phyloP scores from a whole-genome alignment of 2,797 vertebrate genomes.

The Chaetophractus vellerosus region DNA sequence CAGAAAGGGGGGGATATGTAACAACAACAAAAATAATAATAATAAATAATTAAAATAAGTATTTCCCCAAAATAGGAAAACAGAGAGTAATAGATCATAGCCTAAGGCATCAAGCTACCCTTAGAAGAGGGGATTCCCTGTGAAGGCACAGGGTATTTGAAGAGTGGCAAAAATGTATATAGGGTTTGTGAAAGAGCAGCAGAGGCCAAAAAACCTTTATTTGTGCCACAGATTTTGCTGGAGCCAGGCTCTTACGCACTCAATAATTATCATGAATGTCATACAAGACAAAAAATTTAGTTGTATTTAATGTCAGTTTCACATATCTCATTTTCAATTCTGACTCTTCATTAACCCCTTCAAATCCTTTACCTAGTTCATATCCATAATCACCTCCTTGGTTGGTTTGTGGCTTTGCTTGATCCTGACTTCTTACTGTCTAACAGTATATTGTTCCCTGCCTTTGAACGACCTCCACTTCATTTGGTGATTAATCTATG shows the following conservation, averaged over 20 bases:
- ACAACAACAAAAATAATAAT: too few relatives aligned
- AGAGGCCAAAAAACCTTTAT: background rate
- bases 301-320: constrained; percentile 39
- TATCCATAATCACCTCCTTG: background rate
- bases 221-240: background rate
- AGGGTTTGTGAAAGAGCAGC: background rate
- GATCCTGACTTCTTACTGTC: constrained; percentile 1
- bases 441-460: background rate
- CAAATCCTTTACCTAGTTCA: background rate
- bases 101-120: background rate
- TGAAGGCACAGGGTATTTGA: background rate
- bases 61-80: background rate
- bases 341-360: constrained; percentile 35
- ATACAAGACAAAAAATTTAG: background rate
- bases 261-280: background rate
- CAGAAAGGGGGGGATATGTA: too few relatives aligned
- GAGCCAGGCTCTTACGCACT: background rate
- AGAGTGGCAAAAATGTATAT: background rate
- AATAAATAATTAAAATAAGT: constrained; percentile 40
- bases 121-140: background rate
- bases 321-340: constrained; percentile 62
- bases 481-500: background rate
- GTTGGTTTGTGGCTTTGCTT: constrained; percentile 23
- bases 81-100: background rate
- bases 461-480: background rate